A percentile compares a stretch with the other conserved stretches of the same genome.
Conservation (phyloP, 2,888 invertebrate species). For the Drosophila pseudotalamancana region DNA sequence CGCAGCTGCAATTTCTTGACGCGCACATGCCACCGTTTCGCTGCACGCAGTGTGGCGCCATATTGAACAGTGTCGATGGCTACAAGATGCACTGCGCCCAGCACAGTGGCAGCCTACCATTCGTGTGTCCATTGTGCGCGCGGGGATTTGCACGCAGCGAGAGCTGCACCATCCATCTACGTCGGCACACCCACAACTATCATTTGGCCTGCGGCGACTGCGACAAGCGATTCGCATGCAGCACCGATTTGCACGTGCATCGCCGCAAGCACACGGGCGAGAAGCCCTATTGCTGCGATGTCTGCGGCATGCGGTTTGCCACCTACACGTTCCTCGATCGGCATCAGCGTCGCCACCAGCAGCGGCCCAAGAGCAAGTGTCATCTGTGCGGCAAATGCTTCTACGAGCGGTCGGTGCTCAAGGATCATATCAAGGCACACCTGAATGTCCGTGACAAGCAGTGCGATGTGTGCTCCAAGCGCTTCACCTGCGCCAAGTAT, state of each 20-base stretch:
- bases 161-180: slow-evolving; percentile 37
- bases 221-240: slow-evolving; percentile 38
- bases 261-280: slow-evolving; percentile 42
- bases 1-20: slow-evolving; percentile 35
- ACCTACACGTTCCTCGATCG: slow-evolving; percentile 34
- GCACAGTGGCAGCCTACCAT: slow-evolving; percentile 33
- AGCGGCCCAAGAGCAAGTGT: slow-evolving; percentile 37
- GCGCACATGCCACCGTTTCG: slow-evolving; percentile 35
- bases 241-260: slow-evolving; percentile 35
- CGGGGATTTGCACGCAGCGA: slow-evolving; percentile 38
- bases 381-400: slow-evolving; percentile 43
- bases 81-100: slow-evolving; percentile 35
- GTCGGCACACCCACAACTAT: slow-evolving; percentile 38
- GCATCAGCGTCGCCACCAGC: slow-evolving; percentile 36
- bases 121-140: slow-evolving; percentile 34
- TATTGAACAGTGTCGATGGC: slow-evolving; percentile 34
- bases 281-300: slow-evolving; percentile 48
- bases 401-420: slow-evolving; percentile 25
- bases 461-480: slow-evolving; percentile 70
- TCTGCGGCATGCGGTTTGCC: slow-evolving; percentile 42
- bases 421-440: slow-evolving; percentile 44
- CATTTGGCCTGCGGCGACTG: slow-evolving; percentile 36
- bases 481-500: slow-evolving; percentile 69
- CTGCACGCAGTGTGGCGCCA: slow-evolving; percentile 23
- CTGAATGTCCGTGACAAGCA: slow-evolving; percentile 45